Conservation (phyloP, 2,888 invertebrate species). For the Tigriopus californicus region DNA sequence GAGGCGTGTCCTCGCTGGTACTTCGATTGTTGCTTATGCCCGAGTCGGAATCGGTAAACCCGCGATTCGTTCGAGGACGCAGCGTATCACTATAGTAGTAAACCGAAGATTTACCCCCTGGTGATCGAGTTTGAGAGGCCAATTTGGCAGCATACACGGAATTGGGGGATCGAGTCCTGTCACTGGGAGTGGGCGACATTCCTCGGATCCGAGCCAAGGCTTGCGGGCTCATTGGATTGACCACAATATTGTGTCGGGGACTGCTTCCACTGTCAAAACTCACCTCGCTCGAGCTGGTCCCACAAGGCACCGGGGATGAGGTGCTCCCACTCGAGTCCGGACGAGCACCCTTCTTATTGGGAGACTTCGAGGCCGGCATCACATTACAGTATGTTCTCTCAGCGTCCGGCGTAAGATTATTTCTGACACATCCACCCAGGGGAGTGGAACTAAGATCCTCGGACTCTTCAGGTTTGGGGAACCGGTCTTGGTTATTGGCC, state of each 20-base stretch:
- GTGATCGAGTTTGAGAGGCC: not conserved
- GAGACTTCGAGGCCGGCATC: too few species aligned
- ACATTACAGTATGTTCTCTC: too few species aligned
- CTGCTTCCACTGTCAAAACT: not conserved
- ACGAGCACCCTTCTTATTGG: not conserved
- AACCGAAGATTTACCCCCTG: not conserved
- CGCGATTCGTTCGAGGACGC: not conserved
- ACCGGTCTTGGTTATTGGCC: not conserved
- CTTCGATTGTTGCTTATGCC: constrained; percentile 7
- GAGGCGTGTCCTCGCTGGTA: not conserved
- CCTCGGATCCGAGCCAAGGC: not conserved
- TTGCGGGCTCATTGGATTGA: not conserved
- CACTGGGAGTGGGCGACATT: not conserved
- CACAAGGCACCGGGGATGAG: not conserved
- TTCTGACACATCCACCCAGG: too few species aligned
- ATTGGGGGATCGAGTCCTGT: not conserved
- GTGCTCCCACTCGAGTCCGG: not conserved
- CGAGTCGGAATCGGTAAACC: not conserved
- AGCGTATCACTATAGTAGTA: constrained; percentile 15
- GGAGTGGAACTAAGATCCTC: too few species aligned
- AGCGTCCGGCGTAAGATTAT: too few species aligned
- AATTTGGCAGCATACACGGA: not conserved
- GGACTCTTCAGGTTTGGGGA: not conserved
- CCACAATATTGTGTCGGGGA: not conserved
- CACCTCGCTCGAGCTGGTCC: constrained; percentile 2